Percentiles rank a stretch among this genome's conserved stretches.
phyloP scores from a whole-genome alignment of 1,140 invertebrate genomes.

The Drosophila sp. region DNA sequence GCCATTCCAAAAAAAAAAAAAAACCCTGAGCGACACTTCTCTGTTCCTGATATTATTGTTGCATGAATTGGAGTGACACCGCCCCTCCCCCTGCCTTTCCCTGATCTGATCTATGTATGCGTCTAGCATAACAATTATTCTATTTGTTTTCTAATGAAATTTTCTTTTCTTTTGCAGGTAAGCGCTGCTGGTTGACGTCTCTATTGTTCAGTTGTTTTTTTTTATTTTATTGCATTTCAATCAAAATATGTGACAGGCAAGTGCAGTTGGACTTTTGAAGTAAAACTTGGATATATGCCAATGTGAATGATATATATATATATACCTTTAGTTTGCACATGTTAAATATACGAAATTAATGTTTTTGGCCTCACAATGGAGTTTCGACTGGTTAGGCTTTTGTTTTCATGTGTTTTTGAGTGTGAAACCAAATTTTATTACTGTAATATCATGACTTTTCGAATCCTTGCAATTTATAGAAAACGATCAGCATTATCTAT shows the following conservation, averaged over 20 bases:
- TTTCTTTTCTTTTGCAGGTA: constrained; percentile 1
- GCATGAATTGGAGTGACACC: constrained; percentile 71
- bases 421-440: too few relatives aligned
- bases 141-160: background rate
- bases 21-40: constrained; percentile 22
- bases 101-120: constrained; percentile 17
- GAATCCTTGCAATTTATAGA: too few relatives aligned
- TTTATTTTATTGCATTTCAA: background rate
- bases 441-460: too few relatives aligned
- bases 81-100: background rate
- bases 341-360: too few relatives aligned
- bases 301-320: background rate
- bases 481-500: too few relatives aligned
- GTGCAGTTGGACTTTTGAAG: background rate
- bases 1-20: background rate
- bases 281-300: constrained; percentile 6
- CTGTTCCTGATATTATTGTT: constrained; percentile 59
- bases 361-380: too few relatives aligned
- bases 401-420: too few relatives aligned
- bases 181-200: background rate
- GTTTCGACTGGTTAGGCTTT: too few relatives aligned
- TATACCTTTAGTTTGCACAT: too few relatives aligned
- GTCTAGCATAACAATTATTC: constrained; percentile 65
- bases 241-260: constrained; percentile 4
- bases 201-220: background rate